Evolutionary conservation across 2,888 invertebrate genomes (phyloP), one percentile per base, ranked within the genome.

Genomic region (Tenthredo mesomela): DNA sequence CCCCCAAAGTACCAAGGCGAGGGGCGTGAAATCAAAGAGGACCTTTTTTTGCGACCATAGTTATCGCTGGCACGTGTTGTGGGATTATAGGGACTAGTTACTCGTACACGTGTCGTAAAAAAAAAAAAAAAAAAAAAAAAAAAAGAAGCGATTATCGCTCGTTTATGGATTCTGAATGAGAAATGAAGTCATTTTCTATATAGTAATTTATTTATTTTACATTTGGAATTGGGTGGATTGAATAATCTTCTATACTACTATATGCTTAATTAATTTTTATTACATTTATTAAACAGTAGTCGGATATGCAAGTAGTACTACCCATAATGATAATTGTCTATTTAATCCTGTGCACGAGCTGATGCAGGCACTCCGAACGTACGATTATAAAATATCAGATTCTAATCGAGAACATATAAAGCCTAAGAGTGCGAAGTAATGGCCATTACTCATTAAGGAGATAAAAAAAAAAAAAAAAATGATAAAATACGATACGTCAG

Each of bases 391-490:
- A 67, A 33, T 25, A 40, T 7, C 2, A 58, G 80, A 80, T 80
- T 33, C 37, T 65, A 37, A 80, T 80, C 80, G 40, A 65, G 10
- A 25, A 61, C 18, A 18, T 61, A 80, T 80, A 25, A 80, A 80
- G 61, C n/a, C 80, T 12, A 12, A 15, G 61, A 80, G 80, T 65
- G 61, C 40, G 80, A 61, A 80, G 21, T 80, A 61, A 58, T 29
- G 80, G 40, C 61, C 80, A 77, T 77, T 54, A 50, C 77, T 77
- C 77, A 80, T 80, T 65, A 65, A 61, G 10, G 37, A 80, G 6
- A 77, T 54, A 29, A 33, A 33, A n/a, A 29, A 54, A 33, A n/a
- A 37, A 37, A 37, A 40, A n/a, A 29, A 29, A 7, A 25, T 80
- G 9, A 77, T 77, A 54, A 50, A 54, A 43, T 43, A n/a, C 50